phyloP scores from a whole-genome alignment of 2,888 invertebrate genomes.

The Brachypterus glaber region DNA sequence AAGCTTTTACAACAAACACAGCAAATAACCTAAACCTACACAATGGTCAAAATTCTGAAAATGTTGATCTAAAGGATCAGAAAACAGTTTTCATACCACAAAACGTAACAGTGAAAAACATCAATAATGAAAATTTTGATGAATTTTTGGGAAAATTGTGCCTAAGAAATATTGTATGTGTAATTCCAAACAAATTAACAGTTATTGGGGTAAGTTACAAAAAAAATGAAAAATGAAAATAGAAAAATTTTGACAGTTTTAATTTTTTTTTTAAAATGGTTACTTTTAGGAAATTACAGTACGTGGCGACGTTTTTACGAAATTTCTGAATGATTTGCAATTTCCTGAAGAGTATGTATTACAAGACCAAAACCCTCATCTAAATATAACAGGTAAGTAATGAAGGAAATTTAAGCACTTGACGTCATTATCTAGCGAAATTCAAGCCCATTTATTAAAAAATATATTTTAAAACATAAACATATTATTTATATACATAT shows the following conservation, averaged over 20 bases:
- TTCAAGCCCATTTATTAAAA: not conserved
- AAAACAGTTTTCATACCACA: constrained; percentile 29
- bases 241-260: constrained; percentile 5
- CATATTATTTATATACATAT: no score
- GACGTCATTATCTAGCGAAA: not conserved
- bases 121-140: constrained; percentile 44
- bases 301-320: constrained; percentile 31
- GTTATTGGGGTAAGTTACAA: constrained; percentile 42
- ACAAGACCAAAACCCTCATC: constrained; percentile 29
- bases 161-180: constrained; percentile 37
- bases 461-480: not conserved
- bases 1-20: constrained; percentile 19
- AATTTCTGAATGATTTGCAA: constrained; percentile 40
- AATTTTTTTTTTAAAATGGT: constrained; percentile 1
- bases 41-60: constrained; percentile 5
- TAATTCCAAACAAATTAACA: constrained; percentile 36
- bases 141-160: constrained; percentile 40
- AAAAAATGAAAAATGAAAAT: not conserved
- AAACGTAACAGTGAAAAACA: constrained; percentile 31
- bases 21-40: constrained; percentile 22
- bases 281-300: constrained; percentile 39
- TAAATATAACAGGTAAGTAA: constrained; percentile 37
- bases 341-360: constrained; percentile 48
- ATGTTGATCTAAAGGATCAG: constrained; percentile 6
- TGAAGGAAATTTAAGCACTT: not conserved